Evolutionary conservation across 2,113 vertebrate species (phyloP).

Genomic region (Hepsetus odoe): DNA sequence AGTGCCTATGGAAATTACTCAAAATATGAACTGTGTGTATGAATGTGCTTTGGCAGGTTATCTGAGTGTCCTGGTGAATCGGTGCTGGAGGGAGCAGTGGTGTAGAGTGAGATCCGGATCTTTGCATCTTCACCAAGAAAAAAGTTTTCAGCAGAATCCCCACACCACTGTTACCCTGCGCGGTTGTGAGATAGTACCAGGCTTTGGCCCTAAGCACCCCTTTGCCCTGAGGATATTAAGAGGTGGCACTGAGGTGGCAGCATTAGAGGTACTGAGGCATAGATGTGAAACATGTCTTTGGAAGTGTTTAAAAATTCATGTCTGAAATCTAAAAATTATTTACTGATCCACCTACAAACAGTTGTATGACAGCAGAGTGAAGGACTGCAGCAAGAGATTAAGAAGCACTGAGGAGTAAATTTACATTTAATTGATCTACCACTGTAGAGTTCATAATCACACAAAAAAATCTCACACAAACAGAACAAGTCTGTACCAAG

Average conservation of each 20-base stretch:
- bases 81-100: constrained; percentile 93
- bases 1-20: not conserved
- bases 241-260: constrained; percentile 79
- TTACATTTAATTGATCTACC: too few species aligned
- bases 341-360: too few species aligned
- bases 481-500: too few species aligned
- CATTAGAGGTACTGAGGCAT: constrained; percentile 84
- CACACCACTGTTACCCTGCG: constrained; percentile 79
- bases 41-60: constrained; percentile 77
- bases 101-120: constrained; percentile 83
- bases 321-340: too few species aligned
- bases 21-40: not conserved
- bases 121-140: constrained; percentile 88
- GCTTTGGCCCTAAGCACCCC: constrained; percentile 90
- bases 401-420: too few species aligned
- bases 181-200: constrained; percentile 87
- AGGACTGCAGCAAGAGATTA: too few species aligned
- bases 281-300: too few species aligned
- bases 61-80: constrained; percentile 86
- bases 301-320: too few species aligned
- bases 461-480: too few species aligned
- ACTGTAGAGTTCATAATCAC: too few species aligned
- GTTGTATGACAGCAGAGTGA: too few species aligned
- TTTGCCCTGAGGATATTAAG: constrained; percentile 92
- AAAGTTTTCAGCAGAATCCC: constrained; percentile 62